phyloP scores from a whole-genome alignment of 1,140 invertebrate genomes.

The Leptinotarsa undecemlineata region DNA sequence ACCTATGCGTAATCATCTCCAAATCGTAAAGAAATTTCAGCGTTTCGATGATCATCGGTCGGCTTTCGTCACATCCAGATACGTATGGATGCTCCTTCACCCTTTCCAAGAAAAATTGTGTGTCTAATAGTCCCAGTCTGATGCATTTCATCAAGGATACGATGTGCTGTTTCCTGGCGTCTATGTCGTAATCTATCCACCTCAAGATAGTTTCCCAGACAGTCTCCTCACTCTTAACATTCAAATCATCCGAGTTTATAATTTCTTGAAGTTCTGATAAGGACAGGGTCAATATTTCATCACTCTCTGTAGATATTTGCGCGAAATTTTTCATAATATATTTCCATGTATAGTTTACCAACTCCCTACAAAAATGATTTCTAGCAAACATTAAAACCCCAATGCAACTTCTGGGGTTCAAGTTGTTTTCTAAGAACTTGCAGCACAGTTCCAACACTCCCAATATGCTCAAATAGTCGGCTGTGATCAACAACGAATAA shows the following conservation, averaged over 20 bases:
- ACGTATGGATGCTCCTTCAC: constrained; percentile 70
- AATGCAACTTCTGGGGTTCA: constrained; percentile 78
- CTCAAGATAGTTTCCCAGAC: constrained; percentile 68
- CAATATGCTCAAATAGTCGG: constrained; percentile 79
- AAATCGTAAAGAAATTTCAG: constrained; percentile 75
- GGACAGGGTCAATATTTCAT: constrained; percentile 72
- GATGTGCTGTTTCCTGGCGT: constrained; percentile 50
- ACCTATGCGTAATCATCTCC: constrained; percentile 66
- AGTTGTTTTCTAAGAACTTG: constrained; percentile 67
- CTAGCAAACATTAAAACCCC: constrained; percentile 79
- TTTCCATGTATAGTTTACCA: constrained; percentile 69
- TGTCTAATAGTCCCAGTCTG: constrained; percentile 82
- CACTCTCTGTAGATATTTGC: constrained; percentile 68
- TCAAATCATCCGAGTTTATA: constrained; percentile 76
- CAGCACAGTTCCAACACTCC: constrained; percentile 78
- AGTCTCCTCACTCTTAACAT: constrained; percentile 68
- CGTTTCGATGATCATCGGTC: constrained; percentile 75
- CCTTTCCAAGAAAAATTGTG: constrained; percentile 74
- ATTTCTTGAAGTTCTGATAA: constrained; percentile 71
- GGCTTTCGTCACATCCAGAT: constrained; percentile 64
- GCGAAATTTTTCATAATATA: constrained; percentile 77
- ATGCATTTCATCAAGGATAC: constrained; percentile 74
- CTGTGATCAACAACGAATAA: constrained; percentile 71
- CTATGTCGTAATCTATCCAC: constrained; percentile 63
- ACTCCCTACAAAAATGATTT: constrained; percentile 70